A percentile compares a stretch with the other conserved stretches of the same genome.
phyloP scores from a whole-genome alignment of 1,140 invertebrate species.

The Pseudomyrmex flavicornis region DNA sequence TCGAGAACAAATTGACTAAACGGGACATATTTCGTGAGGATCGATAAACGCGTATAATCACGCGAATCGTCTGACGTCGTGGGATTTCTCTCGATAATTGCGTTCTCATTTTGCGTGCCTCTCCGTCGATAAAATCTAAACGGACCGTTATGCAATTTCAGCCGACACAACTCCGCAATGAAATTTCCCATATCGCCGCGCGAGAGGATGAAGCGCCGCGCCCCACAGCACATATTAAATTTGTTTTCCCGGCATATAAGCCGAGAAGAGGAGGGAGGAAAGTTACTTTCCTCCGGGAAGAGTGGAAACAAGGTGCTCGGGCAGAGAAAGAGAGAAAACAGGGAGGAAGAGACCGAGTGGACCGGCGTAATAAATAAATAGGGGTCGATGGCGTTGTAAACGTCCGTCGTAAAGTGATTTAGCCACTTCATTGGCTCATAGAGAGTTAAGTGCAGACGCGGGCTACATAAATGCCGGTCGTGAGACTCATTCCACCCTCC shows the following conservation, averaged over 20 bases:
- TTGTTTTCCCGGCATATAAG: conserved; percentile 43
- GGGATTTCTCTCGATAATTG: conserved; percentile 23
- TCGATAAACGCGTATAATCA: conserved; percentile 35
- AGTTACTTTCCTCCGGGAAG: conserved; percentile 18
- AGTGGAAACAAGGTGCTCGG: conserved; percentile 8
- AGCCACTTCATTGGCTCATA: conserved; percentile 76
- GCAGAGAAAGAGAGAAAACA: background rate
- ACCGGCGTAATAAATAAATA: conserved; percentile 80
- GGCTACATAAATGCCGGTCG: conserved; percentile 78
- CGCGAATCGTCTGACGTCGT: background rate
- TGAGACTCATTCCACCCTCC: conserved; percentile 69
- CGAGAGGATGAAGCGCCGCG: background rate
- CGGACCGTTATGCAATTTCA: conserved; percentile 34
- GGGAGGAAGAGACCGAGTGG: background rate
- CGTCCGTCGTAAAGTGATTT: conserved; percentile 77
- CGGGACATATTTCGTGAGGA: conserved; percentile 3
- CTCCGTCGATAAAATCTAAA: conserved; percentile 34
- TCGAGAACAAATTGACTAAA: too few relatives aligned
- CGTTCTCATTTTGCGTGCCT: conserved; percentile 7
- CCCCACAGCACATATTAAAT: conserved; percentile 48
- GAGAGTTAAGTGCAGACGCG: conserved; percentile 77
- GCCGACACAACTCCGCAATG: conserved; percentile 41
- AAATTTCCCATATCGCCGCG: conserved; percentile 37
- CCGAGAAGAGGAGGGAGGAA: conserved; percentile 5
- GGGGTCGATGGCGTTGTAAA: conserved; percentile 79